phyloP scores from a whole-genome alignment of 2,797 vertebrate genomes.

The Bovichtus variegatus region DNA sequence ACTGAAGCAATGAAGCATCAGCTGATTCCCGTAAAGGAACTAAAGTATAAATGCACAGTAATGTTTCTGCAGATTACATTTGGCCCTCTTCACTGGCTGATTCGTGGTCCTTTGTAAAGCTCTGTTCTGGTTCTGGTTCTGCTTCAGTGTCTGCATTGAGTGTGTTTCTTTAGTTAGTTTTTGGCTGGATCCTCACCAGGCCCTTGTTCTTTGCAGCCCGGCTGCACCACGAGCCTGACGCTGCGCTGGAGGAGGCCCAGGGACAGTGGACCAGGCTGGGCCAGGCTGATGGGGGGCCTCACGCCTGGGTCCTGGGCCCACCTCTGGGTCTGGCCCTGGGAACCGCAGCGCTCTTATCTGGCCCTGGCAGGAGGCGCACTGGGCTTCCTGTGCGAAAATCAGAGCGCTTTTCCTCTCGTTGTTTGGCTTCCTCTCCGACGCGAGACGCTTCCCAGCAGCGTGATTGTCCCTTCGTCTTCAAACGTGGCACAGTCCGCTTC shows the following conservation, averaged over 20 bases:
- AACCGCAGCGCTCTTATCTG: slow-evolving; percentile 97
- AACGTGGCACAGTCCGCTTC: slow-evolving; percentile 99
- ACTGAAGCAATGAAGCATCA: neutral
- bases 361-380: slow-evolving; percentile 96
- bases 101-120: slow-evolving; percentile 57
- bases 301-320: slow-evolving; percentile 84
- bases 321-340: slow-evolving; percentile 94
- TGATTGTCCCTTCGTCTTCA: slow-evolving; percentile 99
- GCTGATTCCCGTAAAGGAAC: neutral
- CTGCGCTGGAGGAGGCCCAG: slow-evolving; percentile 86
- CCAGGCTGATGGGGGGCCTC: slow-evolving; percentile 90
- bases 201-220: slow-evolving; percentile 89
- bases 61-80: slow-evolving; percentile 54
- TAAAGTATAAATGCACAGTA: neutral
- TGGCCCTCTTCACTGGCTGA: slow-evolving; percentile 33
- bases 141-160: slow-evolving; percentile 55
- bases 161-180: slow-evolving; percentile 73
- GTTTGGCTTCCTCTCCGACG: slow-evolving; percentile 98
- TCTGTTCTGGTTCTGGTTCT: slow-evolving; percentile 74
- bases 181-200: slow-evolving; percentile 85
- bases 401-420: slow-evolving; percentile 99
- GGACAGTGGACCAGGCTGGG: slow-evolving; percentile 85
- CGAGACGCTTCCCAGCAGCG: slow-evolving; percentile 99
- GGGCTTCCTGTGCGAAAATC: slow-evolving; percentile 99
- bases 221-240: slow-evolving; percentile 90